Base-by-base conservation (phyloP, 2,113 vertebrate genomes). In the Phalacrocorax carbo region DNA sequence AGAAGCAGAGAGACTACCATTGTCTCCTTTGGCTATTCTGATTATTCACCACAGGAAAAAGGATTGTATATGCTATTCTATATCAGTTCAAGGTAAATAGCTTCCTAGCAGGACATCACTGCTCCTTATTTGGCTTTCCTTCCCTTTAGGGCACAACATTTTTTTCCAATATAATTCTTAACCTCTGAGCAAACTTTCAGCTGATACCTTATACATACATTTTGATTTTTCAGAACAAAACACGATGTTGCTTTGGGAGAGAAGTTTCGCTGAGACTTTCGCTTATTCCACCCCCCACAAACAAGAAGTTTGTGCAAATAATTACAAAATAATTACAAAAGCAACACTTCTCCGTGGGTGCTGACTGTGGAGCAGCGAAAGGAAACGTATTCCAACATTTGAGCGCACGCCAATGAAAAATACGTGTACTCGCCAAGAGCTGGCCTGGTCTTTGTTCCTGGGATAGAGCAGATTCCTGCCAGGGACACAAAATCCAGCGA, bases 271-370 rank as follows among this genome's bases (percentile, higher is more conserved):
- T 18, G 40, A 5, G 5, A 72, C 49, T 93, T 49, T 40, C 0
- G 14, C 42, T 91, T 77, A 89, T 61, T 86, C 49, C 76, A 51
- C 54, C 46, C 36, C 18, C 38, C 32, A n/a, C 52, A 58, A 97
- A 88, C 66, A 84, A 65, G 68, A 96, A 72, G 84, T 82, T 94
- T 13, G 49, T 77, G 30, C 92, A 72, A 90, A 87, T 55, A 92
- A 89, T 86, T 64, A 88, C 34, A n/a, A 52, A 93, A 73, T 38
- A 38, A 38, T 38, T 38, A 88, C 34, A n/a, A 52, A 93, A 73
- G 38, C 80, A 85, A 79, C n/a, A 34, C 15, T 62, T 78, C 30
- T 40, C 19, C 1, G 4, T 0, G 3, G 55, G 79, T 20, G 57
- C 68, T 66, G 40, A 70, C 22, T 20, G 7, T 17, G 72, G 19